A percentile compares a stretch with the other conserved stretches of the same genome.
phyloP scores from a whole-genome alignment of 2,888 invertebrate species.

The Drosophila suboccidentalis region DNA sequence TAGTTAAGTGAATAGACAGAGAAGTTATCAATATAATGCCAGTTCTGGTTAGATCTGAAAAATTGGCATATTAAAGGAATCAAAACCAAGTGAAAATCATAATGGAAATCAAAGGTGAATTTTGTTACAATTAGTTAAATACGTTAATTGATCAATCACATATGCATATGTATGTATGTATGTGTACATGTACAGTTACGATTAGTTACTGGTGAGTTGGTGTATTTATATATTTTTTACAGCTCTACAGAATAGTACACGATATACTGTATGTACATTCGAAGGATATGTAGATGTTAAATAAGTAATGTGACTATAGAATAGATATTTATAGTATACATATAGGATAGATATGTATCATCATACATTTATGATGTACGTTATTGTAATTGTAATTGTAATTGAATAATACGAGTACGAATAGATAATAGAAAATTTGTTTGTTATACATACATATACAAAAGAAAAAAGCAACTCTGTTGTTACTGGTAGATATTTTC shows the following conservation, averaged over 20 bases:
- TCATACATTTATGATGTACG: slow-evolving; percentile 34
- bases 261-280: slow-evolving; percentile 44
- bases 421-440: slow-evolving; percentile 20
- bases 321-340: slow-evolving; percentile 3
- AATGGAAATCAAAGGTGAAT: slow-evolving; percentile 7
- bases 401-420: slow-evolving; percentile 13
- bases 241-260: slow-evolving; percentile 50
- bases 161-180: slow-evolving; percentile 44
- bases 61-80: background rate
- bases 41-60: slow-evolving; percentile 3
- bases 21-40: slow-evolving; percentile 22
- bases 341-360: slow-evolving; percentile 9
- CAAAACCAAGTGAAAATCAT: slow-evolving; percentile 1
- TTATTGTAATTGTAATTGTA: slow-evolving; percentile 7
- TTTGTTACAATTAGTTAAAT: slow-evolving; percentile 1
- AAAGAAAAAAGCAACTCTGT: slow-evolving; percentile 80
- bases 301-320: slow-evolving; percentile 18
- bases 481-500: slow-evolving; percentile 73
- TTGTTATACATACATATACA: slow-evolving; percentile 53
- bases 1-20: slow-evolving; percentile 11
- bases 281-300: slow-evolving; percentile 32
- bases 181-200: slow-evolving; percentile 15
- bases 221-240: slow-evolving; percentile 26
- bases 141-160: slow-evolving; percentile 26
- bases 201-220: slow-evolving; percentile 25